Evolutionary conservation across 2,113 vertebrate species (phyloP), one percentile per base, ranked within the genome.

Genomic region (Onychostruthus taczanowskii): DNA sequence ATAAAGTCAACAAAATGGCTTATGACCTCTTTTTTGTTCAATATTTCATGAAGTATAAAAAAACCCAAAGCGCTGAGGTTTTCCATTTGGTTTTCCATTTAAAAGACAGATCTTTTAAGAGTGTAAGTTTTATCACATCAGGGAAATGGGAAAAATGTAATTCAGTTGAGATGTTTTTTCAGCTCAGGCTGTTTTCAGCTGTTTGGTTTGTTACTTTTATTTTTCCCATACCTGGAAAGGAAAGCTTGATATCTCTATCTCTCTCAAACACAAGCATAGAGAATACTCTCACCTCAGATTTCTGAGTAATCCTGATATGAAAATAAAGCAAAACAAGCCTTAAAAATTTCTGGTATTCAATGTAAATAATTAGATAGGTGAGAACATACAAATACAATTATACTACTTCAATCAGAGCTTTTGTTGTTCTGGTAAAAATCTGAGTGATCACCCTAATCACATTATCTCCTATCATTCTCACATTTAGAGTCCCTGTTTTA

Each of bases 11-110:
- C 79, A 94, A 78, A 96, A 96, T 78, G 84, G 87, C 90, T 96
- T 95, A 93, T 94, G 93, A 86, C 95, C 88, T 88, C 90, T 81
- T 93, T 93, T 95, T 86, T 93, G 79, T 96, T 96, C 90, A 96
- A 93, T 95, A 96, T 96, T 96, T 96, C 86, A 97, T 90, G 93
- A 75, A 7, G 26, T 90, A 84, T 95, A 33, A 92, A 96, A 92
- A 89, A 87, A 31, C 24, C 15, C 30, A 74, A 91, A 84, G 69
- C 5, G 1, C 55, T 44, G 68, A 93, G 90, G 87, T 89, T 95
- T 95, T 83, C 90, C 72, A 55, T 94, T 94, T 95, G 91, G 87
- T 95, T 96, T 94, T 95, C 91, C 92, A 86, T 96, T 86, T 91
- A 73, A 95, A 95, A 94, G 82, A 85, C 78, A 95, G 93, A 83